Evolutionary conservation across 2,113 vertebrate genomes (phyloP), one percentile per base, ranked within the genome.

Genomic region (Agapornis roseicollis): DNA sequence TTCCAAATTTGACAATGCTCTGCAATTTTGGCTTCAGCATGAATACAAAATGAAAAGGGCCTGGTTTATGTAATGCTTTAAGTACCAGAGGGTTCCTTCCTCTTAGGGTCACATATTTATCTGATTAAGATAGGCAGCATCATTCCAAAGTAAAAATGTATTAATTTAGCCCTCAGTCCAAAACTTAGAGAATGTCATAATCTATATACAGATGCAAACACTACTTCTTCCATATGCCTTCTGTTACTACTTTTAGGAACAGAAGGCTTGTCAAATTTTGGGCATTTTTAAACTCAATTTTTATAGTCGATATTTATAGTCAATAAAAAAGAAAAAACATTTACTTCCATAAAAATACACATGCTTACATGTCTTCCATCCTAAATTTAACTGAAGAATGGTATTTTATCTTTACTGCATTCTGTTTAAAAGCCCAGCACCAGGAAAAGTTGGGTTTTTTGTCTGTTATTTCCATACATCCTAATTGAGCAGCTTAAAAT

Each of bases 171-270:
- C 37, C 81, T 82, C 77, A 79, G 1, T 29, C 33, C 47, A 39
- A 69, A 84, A 8, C 13, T 64, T 28, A 14, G 56, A 42, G 9
- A 20, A 15, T 24, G 37, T 73, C 35, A 53, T 49, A 39, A 33
- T 64, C 60, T 53, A 4, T 18, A 12, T 13, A 55, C 64, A 68
- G 56, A 50, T 49, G 33, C 46, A 76, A 82, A 66, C 35, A 13
- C 1, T 17, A 17, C 33, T 76, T 77, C 28, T 28, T 37, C 33
- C 1, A 0, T 20, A 0, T 9, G 20, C 16, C 16, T 83, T 50
- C 35, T 25, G 12, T 31, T 80, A 47, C 63, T 64, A 27, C 15
- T 56, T 83, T 65, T 31, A 72, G 53, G 19, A 70, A 14, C 13
- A 85, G 27, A 31, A 86, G 31, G 31, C 20, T 37, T 77, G n/a